Evolutionary conservation across 2,888 invertebrate genomes (phyloP).

Genomic region (Cephus runcator): DNA sequence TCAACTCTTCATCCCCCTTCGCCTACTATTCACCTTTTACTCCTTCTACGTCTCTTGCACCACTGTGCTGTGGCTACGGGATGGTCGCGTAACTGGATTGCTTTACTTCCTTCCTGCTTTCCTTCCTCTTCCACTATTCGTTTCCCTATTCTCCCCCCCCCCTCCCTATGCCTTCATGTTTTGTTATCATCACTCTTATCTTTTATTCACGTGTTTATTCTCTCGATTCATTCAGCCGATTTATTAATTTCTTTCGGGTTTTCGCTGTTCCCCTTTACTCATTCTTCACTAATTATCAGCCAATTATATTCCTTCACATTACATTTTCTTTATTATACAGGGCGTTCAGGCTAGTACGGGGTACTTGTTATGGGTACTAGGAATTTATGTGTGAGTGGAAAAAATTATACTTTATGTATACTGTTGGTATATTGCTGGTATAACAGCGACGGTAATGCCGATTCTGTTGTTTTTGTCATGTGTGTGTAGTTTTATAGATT

Average conservation of each 20-base stretch:
- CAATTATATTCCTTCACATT: neutral
- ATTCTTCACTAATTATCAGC: neutral
- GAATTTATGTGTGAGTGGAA: no score
- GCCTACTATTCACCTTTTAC: slow-evolving; percentile 8
- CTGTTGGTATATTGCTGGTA: no score
- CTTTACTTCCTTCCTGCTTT: slow-evolving; percentile 16
- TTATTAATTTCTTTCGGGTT: neutral
- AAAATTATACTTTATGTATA: no score
- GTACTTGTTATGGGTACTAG: no score
- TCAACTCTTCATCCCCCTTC: slow-evolving; percentile 5
- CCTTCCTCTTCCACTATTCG: slow-evolving; percentile 5
- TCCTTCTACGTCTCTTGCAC: neutral
- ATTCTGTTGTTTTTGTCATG: neutral
- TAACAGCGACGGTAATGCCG: no score
- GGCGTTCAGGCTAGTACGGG: no score
- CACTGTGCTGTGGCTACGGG: slow-evolving; percentile 17
- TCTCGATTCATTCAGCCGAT: fast-evolving
- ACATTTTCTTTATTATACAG: neutral
- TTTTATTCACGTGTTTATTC: neutral
- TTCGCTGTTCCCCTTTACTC: neutral
- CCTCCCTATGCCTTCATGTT: neutral
- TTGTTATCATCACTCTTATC: neutral
- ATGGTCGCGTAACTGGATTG: slow-evolving; percentile 12
- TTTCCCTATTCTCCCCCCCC: no score
- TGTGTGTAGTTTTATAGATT: neutral